A percentile compares a stretch with the other conserved stretches of the same genome.
Conservation (phyloP, 2,888 invertebrate genomes). For the Ptychoptera albimana region DNA sequence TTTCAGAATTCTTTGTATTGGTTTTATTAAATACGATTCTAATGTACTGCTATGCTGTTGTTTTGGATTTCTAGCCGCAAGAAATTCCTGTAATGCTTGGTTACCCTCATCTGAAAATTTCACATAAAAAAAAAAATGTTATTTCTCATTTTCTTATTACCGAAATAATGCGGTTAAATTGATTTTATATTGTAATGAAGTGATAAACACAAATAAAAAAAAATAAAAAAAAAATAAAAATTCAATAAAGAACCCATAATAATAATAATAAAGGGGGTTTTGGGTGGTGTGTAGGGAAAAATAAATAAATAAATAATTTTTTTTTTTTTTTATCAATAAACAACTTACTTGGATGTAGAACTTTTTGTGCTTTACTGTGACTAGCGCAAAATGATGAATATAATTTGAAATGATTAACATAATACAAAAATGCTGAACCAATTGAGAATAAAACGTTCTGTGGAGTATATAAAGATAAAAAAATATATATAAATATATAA, state of each 20-base stretch:
- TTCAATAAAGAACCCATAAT: conserved; percentile 1
- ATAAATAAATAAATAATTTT: neutral
- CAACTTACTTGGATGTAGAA: conserved; percentile 88
- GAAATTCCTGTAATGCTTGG: conserved; percentile 89
- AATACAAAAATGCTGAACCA: conserved; percentile 92
- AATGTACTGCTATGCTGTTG: conserved; percentile 94
- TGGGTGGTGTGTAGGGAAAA: no score
- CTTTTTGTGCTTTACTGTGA: conserved; percentile 97
- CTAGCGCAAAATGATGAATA: conserved; percentile 98
- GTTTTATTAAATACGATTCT: conserved; percentile 96
- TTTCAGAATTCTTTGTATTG: conserved; percentile 94
- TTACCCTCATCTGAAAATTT: conserved; percentile 71
- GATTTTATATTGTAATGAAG: neutral
- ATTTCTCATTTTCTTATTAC: neutral
- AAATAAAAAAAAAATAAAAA: conserved; percentile 1
- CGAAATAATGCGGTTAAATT: no score
- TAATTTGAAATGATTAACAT: conserved; percentile 96
- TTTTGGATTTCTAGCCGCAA: conserved; percentile 84
- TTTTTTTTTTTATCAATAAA: neutral
- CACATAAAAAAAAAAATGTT: neutral
- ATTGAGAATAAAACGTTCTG: conserved; percentile 91
- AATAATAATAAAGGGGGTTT: neutral
- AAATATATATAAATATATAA: neutral
- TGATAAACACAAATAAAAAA: neutral
- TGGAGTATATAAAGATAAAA: conserved; percentile 23